These are phyloP conservation scores for Acanthurus lineatus DNA, from an alignment of 2,797 vertebrate species.

Conservation along the genomic window DNA sequence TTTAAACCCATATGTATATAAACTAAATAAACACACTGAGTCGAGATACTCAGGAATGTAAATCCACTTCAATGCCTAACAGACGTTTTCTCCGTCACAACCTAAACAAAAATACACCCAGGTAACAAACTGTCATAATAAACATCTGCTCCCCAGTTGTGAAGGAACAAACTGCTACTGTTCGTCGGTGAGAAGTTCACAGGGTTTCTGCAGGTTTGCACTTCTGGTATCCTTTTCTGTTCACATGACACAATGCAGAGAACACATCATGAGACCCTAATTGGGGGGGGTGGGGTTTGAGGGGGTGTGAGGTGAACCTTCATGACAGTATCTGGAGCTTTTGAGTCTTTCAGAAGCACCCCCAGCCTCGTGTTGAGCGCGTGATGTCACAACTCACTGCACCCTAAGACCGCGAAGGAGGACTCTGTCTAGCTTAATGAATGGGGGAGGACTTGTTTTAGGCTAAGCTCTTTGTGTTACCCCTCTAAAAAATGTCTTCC, in stretches of 20 bases:
- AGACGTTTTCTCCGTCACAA: not conserved
- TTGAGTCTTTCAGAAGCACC: not conserved
- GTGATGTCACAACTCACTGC: constrained; percentile 56
- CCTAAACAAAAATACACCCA: constrained; percentile 8
- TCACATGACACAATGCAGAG: constrained; percentile 15
- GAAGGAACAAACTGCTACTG: not conserved
- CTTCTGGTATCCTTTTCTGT: not conserved
- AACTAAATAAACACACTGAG: constrained; percentile 7
- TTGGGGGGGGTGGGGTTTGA: constrained; percentile 17
- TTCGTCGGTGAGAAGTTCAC: not conserved
- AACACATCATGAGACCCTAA: constrained; percentile 36
- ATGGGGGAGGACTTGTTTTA: not conserved
- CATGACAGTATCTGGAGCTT: not conserved
- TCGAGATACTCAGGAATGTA: not conserved
- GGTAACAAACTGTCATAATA: not conserved
- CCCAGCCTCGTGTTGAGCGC: constrained; percentile 43
- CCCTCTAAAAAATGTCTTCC: not conserved
- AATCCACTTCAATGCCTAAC: not conserved
- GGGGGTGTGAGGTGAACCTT: constrained; percentile 23
- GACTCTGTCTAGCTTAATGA: not conserved
- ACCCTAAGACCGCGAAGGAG: not conserved
- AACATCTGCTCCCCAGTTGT: not conserved
- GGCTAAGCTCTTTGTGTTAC: constrained; percentile 4
- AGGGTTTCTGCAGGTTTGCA: not conserved
- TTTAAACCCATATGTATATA: not conserved